Conservation (phyloP, 2,888 invertebrate species). For the Morpho helenor region DNA sequence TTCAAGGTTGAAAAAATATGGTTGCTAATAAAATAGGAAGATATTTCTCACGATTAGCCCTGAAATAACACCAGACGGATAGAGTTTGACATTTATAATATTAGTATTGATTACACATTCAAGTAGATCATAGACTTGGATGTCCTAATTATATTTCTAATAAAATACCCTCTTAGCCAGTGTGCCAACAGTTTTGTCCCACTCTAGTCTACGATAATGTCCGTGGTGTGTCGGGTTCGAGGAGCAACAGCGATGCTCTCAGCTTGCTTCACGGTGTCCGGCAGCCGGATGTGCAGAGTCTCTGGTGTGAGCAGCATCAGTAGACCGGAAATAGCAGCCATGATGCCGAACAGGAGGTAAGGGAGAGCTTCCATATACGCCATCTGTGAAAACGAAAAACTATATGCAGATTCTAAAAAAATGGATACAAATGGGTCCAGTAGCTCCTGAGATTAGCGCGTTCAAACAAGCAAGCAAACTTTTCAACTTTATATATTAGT, state of each 20-base stretch:
- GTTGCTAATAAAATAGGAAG: too few relatives aligned
- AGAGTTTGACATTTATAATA: too few relatives aligned
- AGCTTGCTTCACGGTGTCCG: slow-evolving; percentile 40
- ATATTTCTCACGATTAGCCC: too few relatives aligned
- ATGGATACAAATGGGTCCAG: not conserved
- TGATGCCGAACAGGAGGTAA: slow-evolving; percentile 48
- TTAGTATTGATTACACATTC: too few relatives aligned
- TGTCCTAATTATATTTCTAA: too few relatives aligned
- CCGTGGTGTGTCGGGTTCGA: slow-evolving; percentile 15
- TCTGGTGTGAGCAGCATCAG: slow-evolving; percentile 40
- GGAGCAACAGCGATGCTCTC: slow-evolving; percentile 30
- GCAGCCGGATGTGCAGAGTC: slow-evolving; percentile 33
- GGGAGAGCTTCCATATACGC: slow-evolving; percentile 46
- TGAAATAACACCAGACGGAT: too few relatives aligned
- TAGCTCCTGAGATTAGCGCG: not conserved
- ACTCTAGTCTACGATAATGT: slow-evolving; percentile 25
- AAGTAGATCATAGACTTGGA: too few relatives aligned
- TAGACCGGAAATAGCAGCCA: slow-evolving; percentile 43
- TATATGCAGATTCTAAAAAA: not conserved
- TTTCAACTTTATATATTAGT: too few relatives aligned
- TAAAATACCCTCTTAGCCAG: too few relatives aligned
- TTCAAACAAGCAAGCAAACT: not conserved
- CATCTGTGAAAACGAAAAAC: slow-evolving; percentile 33
- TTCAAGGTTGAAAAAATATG: too few relatives aligned
- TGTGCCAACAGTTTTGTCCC: not conserved